Percentiles rank a stretch among this genome's conserved stretches.
These are phyloP conservation scores for Pinctada fucata DNA, from an alignment of 2,888 invertebrate genomes.

Conservation along the genomic window DNA sequence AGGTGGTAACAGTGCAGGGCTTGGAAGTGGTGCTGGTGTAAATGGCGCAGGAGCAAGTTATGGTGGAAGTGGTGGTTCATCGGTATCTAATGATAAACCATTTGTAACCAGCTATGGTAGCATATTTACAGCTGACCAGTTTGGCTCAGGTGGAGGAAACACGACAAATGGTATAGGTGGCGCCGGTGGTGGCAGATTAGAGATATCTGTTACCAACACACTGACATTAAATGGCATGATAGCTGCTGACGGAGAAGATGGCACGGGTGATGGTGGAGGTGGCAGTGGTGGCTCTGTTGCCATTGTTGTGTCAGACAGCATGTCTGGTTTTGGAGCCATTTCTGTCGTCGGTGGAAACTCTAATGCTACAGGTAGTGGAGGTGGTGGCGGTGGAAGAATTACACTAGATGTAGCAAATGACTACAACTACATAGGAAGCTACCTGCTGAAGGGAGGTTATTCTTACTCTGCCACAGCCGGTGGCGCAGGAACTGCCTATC, in stretches of 20 bases:
- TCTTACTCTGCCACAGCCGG: constrained; percentile 46
- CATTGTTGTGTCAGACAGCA: constrained; percentile 30
- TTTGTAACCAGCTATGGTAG: constrained; percentile 40
- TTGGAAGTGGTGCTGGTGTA: constrained; percentile 43
- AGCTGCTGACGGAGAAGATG: constrained; percentile 52
- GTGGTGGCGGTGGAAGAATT: constrained; percentile 64
- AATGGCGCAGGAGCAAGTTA: constrained; percentile 57
- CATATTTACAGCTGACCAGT: constrained; percentile 33
- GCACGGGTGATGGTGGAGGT: constrained; percentile 51
- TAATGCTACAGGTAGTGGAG: constrained; percentile 50
- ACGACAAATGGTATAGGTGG: constrained; percentile 43
- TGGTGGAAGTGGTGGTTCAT: constrained; percentile 63
- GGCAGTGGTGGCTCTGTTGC: constrained; percentile 58
- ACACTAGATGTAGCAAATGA: constrained; percentile 38
- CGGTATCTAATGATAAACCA: constrained; percentile 35
- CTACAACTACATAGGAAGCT: constrained; percentile 56
- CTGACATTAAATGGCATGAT: constrained; percentile 55
- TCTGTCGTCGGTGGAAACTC: constrained; percentile 52
- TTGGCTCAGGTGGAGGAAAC: constrained; percentile 57
- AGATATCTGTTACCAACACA: constrained; percentile 32
- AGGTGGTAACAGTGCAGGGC: constrained; percentile 43
- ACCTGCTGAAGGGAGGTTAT: constrained; percentile 52
- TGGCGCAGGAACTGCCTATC: constrained; percentile 59
- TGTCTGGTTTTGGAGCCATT: constrained; percentile 51
- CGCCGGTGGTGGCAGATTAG: constrained; percentile 52